Evolutionary conservation across 64 coral and sea anemone genomes (phyloP), one percentile per base, ranked within the genome.

Genomic region (Montipora efflorescens): DNA sequence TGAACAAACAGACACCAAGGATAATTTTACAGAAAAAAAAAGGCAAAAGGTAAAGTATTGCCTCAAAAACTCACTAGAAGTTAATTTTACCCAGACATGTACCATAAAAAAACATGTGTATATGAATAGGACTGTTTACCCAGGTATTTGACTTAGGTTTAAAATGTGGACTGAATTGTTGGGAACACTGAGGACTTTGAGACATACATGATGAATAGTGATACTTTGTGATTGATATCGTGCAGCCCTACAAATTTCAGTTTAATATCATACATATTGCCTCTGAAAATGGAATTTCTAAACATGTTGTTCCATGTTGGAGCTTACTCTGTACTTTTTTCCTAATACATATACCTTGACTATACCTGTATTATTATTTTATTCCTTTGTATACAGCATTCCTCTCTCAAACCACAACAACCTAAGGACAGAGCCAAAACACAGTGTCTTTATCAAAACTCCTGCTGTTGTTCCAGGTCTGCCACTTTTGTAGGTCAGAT

Each of bases 401-500:
- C 59, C 59, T 64, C 59, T 10, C 59, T 64, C 59, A 64, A 64
- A 64, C 59, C 59, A 64, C 59, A 11, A 64, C 59, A 64, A 64
- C 59, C 59, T 64, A 74, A 2, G 85, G 48, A 21, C 85, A 48
- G 85, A 88, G 69, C 82, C 82, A 86, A 86, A 86, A 67, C 64
- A 67, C 19, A 25, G 61, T 86, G 20, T 75, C 53, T 75, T 75
- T 88, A 13, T 74, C 84, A 8, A 69, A 88, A 75, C 85, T 88
- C 22, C 69, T 88, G 19, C 48, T 88, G 44, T 75, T 88, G 12
- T 88, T 88, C 51, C 69, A 88, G 47, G 72, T 87, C 68, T 88
- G 85, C 13, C 46, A 74, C 74, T 55, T 74, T 75, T 88, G 85
- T 21, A 70, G 73, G 16, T n/a, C 43, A 8, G 67, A 47, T 28